Conservation (phyloP, 53 echinoderm and acorn worm genomes). For the Holothuria scabra region DNA sequence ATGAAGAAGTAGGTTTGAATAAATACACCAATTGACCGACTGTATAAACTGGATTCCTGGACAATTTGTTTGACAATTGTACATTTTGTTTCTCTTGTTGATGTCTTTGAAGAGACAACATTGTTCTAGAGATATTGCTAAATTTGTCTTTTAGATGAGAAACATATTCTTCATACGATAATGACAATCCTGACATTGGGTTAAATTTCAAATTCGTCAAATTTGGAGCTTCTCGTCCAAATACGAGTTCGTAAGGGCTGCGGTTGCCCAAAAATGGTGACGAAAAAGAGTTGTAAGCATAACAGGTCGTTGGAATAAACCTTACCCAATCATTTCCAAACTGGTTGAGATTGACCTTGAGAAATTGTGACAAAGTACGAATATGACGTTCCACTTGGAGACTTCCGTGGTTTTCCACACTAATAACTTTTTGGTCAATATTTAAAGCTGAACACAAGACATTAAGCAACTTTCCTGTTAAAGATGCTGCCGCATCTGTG, state of each 20-base stretch:
- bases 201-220: no score
- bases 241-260: constrained; percentile 11
- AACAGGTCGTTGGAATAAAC: background rate
- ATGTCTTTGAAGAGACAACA: constrained; percentile 9
- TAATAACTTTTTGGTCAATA: no score
- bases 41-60: constrained; percentile 7
- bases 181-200: background rate
- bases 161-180: constrained; percentile 4
- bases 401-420: no score
- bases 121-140: background rate
- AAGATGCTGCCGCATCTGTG: no score
- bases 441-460: no score
- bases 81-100: constrained; percentile 24
- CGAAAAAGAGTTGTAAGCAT: background rate
- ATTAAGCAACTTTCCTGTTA: no score
- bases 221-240: no score
- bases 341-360: no score
- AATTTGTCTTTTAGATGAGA: constrained; percentile 6
- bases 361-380: no score
- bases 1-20: background rate
- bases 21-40: background rate
- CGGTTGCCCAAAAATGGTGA: constrained; percentile 3
- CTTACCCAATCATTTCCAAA: no score
- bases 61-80: background rate
- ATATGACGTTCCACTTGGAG: no score